A percentile compares a stretch with the other conserved stretches of the same genome.
These are phyloP conservation scores for Gasterosteus nipponicus DNA, from an alignment of 2,113 vertebrate species.

Conservation along the genomic window DNA sequence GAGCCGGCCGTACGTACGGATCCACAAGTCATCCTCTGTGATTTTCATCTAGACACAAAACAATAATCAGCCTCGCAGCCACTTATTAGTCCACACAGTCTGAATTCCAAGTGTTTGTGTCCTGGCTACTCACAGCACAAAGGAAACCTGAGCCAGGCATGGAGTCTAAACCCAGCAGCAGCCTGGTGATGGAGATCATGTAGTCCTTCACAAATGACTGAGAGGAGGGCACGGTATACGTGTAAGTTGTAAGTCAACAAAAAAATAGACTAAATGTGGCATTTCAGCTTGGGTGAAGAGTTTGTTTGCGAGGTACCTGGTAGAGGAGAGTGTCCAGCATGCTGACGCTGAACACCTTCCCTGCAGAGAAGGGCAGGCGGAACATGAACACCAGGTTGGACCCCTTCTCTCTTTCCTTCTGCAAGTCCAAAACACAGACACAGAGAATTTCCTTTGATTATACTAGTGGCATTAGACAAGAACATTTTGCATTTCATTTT, in stretches of 20 bases:
- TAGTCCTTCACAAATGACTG: conserved; percentile 89
- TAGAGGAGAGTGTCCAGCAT: conserved; percentile 88
- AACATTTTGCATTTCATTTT: not conserved
- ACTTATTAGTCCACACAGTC: not conserved
- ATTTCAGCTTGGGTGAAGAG: not conserved
- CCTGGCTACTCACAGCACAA: conserved; percentile 80
- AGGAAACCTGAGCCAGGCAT: conserved; percentile 87
- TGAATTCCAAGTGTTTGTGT: conserved; percentile 1
- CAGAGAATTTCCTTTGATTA: not conserved
- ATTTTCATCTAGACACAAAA: conserved; percentile 80
- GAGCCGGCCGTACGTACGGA: conserved; percentile 83
- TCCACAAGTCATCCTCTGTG: conserved; percentile 86
- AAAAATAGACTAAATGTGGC: conserved; percentile 2
- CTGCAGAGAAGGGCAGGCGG: conserved; percentile 86
- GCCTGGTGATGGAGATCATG: conserved; percentile 87
- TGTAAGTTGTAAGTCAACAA: not conserved
- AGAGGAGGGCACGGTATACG: conserved; percentile 18
- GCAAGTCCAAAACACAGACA: conserved; percentile 40
- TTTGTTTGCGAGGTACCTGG: conserved; percentile 76
- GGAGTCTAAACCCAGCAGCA: conserved; percentile 85
- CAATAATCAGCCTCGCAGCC: not conserved
- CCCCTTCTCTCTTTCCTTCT: conserved; percentile 87
- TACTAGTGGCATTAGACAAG: not conserved
- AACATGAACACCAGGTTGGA: conserved; percentile 89
- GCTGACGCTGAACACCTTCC: conserved; percentile 88